These are phyloP conservation scores for Myripristis murdjan DNA, from an alignment of 2,797 vertebrate species.

Conservation along the genomic window DNA sequence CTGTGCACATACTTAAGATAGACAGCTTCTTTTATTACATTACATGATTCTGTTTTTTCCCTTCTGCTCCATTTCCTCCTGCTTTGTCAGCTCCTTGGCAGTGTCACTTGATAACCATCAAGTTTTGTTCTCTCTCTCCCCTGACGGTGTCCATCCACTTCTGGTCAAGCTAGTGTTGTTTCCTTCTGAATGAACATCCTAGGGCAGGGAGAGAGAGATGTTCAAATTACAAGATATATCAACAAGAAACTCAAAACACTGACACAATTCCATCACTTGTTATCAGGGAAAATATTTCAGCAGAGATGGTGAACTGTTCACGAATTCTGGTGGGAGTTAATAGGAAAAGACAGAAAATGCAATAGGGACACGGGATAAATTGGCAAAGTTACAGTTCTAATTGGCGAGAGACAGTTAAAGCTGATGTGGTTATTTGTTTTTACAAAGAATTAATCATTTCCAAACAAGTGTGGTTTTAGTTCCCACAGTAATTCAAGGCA, in stretches of 20 bases:
- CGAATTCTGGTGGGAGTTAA: too few relatives aligned
- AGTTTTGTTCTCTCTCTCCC: slow-evolving; percentile 45
- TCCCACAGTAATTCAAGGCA: slow-evolving; percentile 31
- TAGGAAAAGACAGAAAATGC: neutral
- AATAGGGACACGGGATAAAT: too few relatives aligned
- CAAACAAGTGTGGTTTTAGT: slow-evolving; percentile 18
- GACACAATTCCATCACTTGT: too few relatives aligned
- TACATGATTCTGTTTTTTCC: slow-evolving; percentile 29
- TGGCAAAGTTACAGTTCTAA: neutral
- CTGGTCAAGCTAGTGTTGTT: slow-evolving; percentile 84
- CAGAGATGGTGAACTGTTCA: neutral
- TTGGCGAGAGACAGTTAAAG: neutral
- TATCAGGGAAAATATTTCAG: neutral
- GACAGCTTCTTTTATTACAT: slow-evolving; percentile 35
- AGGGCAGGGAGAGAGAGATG: neutral
- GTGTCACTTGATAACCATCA: slow-evolving; percentile 62
- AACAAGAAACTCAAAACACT: neutral
- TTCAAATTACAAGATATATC: neutral
- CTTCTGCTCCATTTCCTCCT: slow-evolving; percentile 25
- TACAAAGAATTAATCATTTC: slow-evolving; percentile 28
- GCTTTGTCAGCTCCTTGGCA: slow-evolving; percentile 52
- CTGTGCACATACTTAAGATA: slow-evolving; percentile 39
- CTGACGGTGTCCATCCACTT: slow-evolving; percentile 29
- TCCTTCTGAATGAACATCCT: slow-evolving; percentile 90
- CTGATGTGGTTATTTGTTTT: slow-evolving; percentile 6